phyloP scores from a whole-genome alignment of 2,113 vertebrate genomes.

The Rhipidura dahli region DNA sequence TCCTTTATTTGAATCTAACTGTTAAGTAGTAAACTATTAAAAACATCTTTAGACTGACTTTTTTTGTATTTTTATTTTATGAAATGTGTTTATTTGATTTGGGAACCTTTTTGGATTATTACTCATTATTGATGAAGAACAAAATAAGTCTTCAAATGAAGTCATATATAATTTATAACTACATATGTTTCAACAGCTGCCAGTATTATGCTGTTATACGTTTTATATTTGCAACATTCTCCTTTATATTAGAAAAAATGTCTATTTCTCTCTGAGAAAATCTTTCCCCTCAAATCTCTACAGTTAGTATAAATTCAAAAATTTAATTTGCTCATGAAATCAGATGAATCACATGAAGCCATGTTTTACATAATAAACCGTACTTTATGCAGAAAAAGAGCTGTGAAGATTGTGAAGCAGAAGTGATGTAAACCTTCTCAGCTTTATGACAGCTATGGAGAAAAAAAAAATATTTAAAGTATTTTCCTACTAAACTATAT shows the following conservation, averaged over 20 bases:
- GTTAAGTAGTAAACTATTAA: background rate
- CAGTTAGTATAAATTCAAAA: background rate
- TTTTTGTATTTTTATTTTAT: slow-evolving; percentile 30
- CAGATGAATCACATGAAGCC: background rate
- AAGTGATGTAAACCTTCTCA: background rate
- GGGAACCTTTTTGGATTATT: slow-evolving; percentile 32
- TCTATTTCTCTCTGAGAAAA: background rate
- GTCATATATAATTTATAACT: slow-evolving; percentile 58
- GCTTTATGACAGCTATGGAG: background rate
- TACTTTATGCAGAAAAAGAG: background rate
- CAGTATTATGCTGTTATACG: background rate
- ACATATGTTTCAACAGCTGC: slow-evolving; percentile 34
- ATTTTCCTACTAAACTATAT: background rate
- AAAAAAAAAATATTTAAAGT: background rate
- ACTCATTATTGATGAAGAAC: slow-evolving; percentile 60
- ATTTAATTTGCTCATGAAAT: background rate
- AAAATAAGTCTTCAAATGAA: slow-evolving; percentile 43
- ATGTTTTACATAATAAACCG: background rate
- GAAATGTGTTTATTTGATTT: slow-evolving; percentile 14
- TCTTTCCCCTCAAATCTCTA: background rate
- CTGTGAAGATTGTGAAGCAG: background rate
- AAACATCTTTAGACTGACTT: background rate
- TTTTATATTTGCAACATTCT: slow-evolving; percentile 6
- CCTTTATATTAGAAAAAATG: background rate
- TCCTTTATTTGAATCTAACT: background rate